Conservation (phyloP, 2,113 vertebrate species). For the Sciurus niger region DNA sequence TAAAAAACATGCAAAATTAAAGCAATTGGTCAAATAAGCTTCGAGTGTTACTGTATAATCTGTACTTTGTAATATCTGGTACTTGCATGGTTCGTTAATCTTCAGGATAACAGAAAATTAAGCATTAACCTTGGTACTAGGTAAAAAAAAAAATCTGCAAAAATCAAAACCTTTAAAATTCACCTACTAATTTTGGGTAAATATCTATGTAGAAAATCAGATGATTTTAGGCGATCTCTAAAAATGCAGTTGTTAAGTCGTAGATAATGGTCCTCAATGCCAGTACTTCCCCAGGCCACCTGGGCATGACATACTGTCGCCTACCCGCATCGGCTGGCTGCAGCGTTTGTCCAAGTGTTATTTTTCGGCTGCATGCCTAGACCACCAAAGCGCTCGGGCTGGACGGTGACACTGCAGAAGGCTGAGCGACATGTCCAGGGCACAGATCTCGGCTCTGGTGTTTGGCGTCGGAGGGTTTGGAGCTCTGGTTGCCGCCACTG, state of each 20-base stretch:
- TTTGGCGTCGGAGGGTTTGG: constrained; percentile 93
- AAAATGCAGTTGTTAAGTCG: constrained; percentile 29
- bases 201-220: constrained; percentile 32
- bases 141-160: constrained; percentile 71
- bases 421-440: constrained; percentile 89
- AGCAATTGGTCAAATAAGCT: constrained; percentile 75
- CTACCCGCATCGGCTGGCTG: constrained; percentile 78
- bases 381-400: constrained; percentile 69
- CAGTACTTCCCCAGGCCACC: constrained; percentile 63
- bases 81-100: constrained; percentile 82
- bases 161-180: constrained; percentile 75
- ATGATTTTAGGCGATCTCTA: background rate
- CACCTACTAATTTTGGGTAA: constrained; percentile 75
- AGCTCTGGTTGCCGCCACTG: constrained; percentile 92
- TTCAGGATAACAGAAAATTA: constrained; percentile 90
- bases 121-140: constrained; percentile 88
- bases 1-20: background rate
- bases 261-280: constrained; percentile 47
- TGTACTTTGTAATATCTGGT: constrained; percentile 86
- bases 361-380: constrained; percentile 82
- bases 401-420: constrained; percentile 64
- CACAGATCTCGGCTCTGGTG: constrained; percentile 94
- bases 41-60: constrained; percentile 81
- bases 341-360: constrained; percentile 79
- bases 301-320: constrained; percentile 84